Conservation (phyloP, 2,113 vertebrate genomes). For the Jaculus jaculus region DNA sequence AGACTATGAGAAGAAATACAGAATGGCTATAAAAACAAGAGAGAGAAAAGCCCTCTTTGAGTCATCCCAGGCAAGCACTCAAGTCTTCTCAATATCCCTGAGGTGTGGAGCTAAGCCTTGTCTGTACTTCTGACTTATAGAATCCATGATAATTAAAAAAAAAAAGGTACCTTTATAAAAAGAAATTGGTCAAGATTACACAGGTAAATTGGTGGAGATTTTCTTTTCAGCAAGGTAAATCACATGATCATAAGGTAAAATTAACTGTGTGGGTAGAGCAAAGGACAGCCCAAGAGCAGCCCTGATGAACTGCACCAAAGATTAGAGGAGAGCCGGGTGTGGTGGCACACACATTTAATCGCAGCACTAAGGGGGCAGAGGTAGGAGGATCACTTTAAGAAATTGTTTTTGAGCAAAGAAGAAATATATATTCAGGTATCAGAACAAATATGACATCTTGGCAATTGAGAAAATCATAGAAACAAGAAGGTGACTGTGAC, state of each 20-base stretch:
- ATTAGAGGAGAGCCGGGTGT: not conserved
- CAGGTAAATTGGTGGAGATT: not conserved
- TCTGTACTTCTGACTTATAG: not conserved
- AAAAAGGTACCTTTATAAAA: not conserved
- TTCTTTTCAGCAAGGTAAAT: not conserved
- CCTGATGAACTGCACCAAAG: not conserved
- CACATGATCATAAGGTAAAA: not conserved
- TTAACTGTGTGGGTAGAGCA: not conserved
- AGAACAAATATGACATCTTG: not conserved
- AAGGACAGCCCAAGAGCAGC: not conserved
- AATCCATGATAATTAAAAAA: not conserved
- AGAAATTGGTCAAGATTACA: not conserved
- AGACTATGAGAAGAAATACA: not conserved
- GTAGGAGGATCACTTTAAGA: not conserved
- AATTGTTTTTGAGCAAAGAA: not conserved
- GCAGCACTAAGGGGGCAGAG: too few relatives aligned
- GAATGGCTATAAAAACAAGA: slow-evolving; percentile 5
- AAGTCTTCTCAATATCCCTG: not conserved
- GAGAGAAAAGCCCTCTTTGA: not conserved
- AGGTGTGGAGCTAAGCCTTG: not conserved
- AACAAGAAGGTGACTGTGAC: not conserved
- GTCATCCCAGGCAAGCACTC: not conserved
- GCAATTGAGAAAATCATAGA: too few relatives aligned
- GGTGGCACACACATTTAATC: too few relatives aligned
- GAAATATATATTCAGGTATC: not conserved